Conservation (phyloP, 2,888 invertebrate species). For the Pristionchus exspectatus region DNA sequence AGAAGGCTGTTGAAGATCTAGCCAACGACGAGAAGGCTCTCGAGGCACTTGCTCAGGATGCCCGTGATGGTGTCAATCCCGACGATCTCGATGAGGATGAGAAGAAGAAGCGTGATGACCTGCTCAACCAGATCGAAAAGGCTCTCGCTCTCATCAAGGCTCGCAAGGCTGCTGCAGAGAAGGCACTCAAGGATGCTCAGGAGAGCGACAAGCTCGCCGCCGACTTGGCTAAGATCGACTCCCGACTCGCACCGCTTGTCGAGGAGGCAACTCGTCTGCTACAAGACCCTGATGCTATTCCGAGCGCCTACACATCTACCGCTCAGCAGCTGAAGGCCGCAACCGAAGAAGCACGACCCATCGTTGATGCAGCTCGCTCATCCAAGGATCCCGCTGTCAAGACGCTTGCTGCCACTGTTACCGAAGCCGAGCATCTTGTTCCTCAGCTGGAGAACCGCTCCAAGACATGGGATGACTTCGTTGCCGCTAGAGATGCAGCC, state of each 20-base stretch:
- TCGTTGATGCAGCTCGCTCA: conserved; percentile 52
- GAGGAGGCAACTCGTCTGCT: conserved; percentile 61
- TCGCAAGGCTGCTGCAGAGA: conserved; percentile 56
- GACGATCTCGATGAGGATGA: conserved; percentile 47
- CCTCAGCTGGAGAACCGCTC: conserved; percentile 65
- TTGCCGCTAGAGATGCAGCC: conserved; percentile 64
- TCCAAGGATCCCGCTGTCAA: conserved; percentile 48
- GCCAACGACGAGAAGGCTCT: conserved; percentile 49
- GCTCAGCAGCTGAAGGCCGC: conserved; percentile 60
- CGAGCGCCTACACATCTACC: conserved; percentile 62
- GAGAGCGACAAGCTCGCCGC: conserved; percentile 56
- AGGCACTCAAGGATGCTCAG: conserved; percentile 60
- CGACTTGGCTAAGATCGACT: conserved; percentile 49
- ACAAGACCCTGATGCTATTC: conserved; percentile 64
- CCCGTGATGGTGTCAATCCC: conserved; percentile 56
- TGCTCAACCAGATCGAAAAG: conserved; percentile 49
- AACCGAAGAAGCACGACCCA: conserved; percentile 57
- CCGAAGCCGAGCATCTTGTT: conserved; percentile 48
- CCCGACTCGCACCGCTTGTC: conserved; percentile 62
- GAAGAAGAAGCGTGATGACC: conserved; percentile 46
- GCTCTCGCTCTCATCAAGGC: conserved; percentile 24
- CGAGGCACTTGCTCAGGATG: background rate
- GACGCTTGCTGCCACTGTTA: conserved; percentile 37
- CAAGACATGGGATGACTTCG: conserved; percentile 65
- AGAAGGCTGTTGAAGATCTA: conserved; percentile 50